phyloP scores from a whole-genome alignment of 2,113 vertebrate species.

The Dicentrarchus labrax region DNA sequence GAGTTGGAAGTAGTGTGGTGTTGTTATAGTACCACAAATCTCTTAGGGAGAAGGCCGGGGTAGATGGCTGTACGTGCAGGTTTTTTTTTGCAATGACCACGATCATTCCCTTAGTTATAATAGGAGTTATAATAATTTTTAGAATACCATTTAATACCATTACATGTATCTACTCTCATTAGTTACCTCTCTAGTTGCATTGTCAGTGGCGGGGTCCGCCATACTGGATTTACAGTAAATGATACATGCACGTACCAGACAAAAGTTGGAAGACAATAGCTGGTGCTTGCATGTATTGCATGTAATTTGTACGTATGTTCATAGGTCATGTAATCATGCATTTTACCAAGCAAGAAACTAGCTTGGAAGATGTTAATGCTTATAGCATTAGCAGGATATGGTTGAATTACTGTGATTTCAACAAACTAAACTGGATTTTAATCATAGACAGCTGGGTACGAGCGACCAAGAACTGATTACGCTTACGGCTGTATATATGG shows the following conservation, averaged over 20 bases:
- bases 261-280: no score
- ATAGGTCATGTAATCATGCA: no score
- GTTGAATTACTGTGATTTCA: no score
- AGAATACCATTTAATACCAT: no score
- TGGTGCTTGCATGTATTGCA: not conserved
- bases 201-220: not conserved
- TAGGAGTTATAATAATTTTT: not conserved
- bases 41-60: not conserved
- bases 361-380: no score
- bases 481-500: no score
- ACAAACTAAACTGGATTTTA: no score
- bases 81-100: not conserved
- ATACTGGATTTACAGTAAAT: not conserved
- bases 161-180: not conserved
- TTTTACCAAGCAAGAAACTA: no score
- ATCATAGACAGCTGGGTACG: no score
- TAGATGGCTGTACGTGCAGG: not conserved
- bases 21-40: not conserved
- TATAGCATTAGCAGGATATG: no score
- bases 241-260: no score
- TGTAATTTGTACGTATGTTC: not conserved
- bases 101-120: not conserved
- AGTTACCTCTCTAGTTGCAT: not conserved
- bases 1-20: not conserved
- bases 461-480: no score